phyloP scores from a whole-genome alignment of 53 echinoderm and acorn worm genomes.

The Apostichopus leukothele region DNA sequence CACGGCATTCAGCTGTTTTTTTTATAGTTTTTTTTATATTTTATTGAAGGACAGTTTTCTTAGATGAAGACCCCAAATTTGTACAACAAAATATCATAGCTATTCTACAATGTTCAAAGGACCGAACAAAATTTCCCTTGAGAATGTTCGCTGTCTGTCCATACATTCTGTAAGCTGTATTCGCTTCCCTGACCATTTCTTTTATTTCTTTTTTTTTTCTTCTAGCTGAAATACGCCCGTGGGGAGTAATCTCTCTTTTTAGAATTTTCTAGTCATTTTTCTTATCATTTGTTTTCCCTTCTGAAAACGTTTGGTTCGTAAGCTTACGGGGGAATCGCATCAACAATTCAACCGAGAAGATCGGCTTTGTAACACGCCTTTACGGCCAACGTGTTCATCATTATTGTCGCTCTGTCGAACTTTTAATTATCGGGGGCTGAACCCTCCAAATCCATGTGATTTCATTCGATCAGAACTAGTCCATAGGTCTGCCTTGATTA shows the following conservation, averaged over 20 bases:
- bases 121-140: slow-evolving; percentile 20
- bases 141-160: neutral
- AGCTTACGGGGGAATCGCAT: slow-evolving; percentile 35
- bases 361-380: slow-evolving; percentile 46
- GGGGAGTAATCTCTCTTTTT: slow-evolving; percentile 27
- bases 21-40: neutral
- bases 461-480: slow-evolving; percentile 18
- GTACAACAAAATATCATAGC: slow-evolving; percentile 23
- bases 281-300: neutral
- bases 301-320: slow-evolving; percentile 28
- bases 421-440: slow-evolving; percentile 44
- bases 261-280: slow-evolving; percentile 1
- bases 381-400: slow-evolving; percentile 30
- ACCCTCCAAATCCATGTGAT: slow-evolving; percentile 30
- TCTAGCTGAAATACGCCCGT: neutral
- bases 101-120: slow-evolving; percentile 31
- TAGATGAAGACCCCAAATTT: neutral
- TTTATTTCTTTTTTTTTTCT: too few species aligned
- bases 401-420: slow-evolving; percentile 36
- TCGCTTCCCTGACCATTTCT: slow-evolving; percentile 22
- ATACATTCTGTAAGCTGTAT: slow-evolving; percentile 4
- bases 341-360: slow-evolving; percentile 28
- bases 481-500: slow-evolving; percentile 33
- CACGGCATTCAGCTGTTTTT: neutral
- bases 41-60: slow-evolving; percentile 15